Base-by-base conservation (phyloP, 37 sponge, comb jelly and placozoan species). In the Cliona cf. orientalis region DNA sequence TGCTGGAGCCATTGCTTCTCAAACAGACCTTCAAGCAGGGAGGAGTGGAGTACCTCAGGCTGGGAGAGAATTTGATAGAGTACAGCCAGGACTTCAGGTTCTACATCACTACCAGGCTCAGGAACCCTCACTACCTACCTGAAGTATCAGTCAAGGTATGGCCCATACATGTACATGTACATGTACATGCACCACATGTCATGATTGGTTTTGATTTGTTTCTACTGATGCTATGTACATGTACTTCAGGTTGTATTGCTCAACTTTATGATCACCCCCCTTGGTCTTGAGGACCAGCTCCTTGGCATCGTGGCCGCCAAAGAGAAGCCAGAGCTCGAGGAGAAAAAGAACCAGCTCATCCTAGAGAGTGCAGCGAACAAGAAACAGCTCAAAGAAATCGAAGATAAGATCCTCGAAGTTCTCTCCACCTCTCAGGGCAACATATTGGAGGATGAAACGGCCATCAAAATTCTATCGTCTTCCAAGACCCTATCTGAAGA, bases 181-280 rank as follows among this genome's bases (percentile, higher is more conserved):
- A 11, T 49, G 55, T 49, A 49, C 14, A 49, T 11, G 55, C n/a
- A n/a, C n/a, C n/a, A n/a, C n/a, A n/a, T n/a, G n/a, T n/a, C n/a
- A n/a, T n/a, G n/a, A n/a, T n/a, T n/a, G n/a, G n/a, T n/a, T n/a
- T n/a, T n/a, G n/a, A n/a, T n/a, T n/a, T n/a, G n/a, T n/a, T n/a
- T n/a, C n/a, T n/a, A n/a, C n/a, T n/a, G n/a, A n/a, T n/a, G 55
- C 17, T 19, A 11, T 32, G 33, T 55, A 22, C 46, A 22, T 7
- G 25, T n/a, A 19, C 76, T 75, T 1, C 67, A 96, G 96, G 93
- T 97, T 29, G 80, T 91, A 11, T 70, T 98, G 70, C 88, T 98
- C 39, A 98, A 98, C 80, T 98, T 98, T 82, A 98, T 98, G 99
- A 98, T 98, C 82, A 98, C 99, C 12, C 99, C 99, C 29, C 85